phyloP scores from a whole-genome alignment of 2,797 vertebrate species.

The Betta splendens region DNA sequence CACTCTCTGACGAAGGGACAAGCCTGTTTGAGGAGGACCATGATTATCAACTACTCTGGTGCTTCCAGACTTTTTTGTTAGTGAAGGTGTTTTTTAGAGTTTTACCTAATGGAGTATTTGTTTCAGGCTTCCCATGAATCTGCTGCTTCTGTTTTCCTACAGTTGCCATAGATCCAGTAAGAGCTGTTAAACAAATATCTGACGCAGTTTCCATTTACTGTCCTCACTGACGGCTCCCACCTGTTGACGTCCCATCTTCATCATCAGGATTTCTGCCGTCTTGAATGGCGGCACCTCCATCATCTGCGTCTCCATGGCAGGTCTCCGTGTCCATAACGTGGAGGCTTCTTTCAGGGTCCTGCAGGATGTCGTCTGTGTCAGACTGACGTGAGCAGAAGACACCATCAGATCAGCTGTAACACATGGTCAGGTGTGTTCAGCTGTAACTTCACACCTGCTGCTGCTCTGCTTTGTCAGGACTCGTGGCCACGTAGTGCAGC shows the following conservation, averaged over 20 bases:
- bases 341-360: not conserved
- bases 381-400: constrained; percentile 13
- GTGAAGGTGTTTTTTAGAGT: not conserved
- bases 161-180: too few relatives aligned
- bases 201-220: too few relatives aligned
- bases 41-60: not conserved
- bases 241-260: constrained; percentile 57
- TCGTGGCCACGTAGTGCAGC: constrained; percentile 20
- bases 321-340: not conserved
- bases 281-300: not conserved
- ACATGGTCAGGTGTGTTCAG: too few relatives aligned
- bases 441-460: constrained; percentile 23
- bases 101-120: constrained; percentile 5
- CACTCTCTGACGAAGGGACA: constrained; percentile 72
- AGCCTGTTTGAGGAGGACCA: constrained; percentile 24
- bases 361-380: not conserved
- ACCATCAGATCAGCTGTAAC: not conserved
- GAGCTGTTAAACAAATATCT: too few relatives aligned
- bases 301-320: not conserved
- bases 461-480: constrained; percentile 20
- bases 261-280: not conserved
- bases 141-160: not conserved
- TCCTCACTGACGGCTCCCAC: too few relatives aligned
- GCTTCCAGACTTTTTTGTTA: not conserved
- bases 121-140: not conserved